Conservation (phyloP, 1,140 invertebrate genomes). For the Sitobion miscanthi region DNA sequence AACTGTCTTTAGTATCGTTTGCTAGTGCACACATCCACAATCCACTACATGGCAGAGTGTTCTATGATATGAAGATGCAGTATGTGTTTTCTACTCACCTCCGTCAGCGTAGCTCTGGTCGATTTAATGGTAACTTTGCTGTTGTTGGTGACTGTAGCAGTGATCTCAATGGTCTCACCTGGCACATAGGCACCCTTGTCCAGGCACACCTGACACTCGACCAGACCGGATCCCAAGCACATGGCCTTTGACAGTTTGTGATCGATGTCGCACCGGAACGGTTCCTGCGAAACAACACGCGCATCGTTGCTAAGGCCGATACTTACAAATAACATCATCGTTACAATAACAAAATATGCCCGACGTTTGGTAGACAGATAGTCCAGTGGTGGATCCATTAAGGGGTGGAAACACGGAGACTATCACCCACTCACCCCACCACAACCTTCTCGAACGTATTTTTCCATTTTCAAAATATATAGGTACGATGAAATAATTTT, state of each 20-base stretch:
- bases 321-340: background rate
- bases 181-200: slow-evolving; percentile 93
- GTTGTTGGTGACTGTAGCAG: slow-evolving; percentile 83
- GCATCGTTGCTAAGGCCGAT: background rate
- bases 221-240: slow-evolving; percentile 82
- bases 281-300: slow-evolving; percentile 72
- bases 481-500: background rate
- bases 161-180: slow-evolving; percentile 87
- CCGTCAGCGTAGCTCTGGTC: slow-evolving; percentile 79
- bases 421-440: background rate
- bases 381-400: background rate
- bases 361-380: background rate
- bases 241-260: slow-evolving; percentile 81
- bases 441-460: background rate
- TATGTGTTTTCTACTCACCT: slow-evolving; percentile 65
- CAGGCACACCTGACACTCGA: slow-evolving; percentile 82
- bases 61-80: too few species aligned
- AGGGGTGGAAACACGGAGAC: background rate
- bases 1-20: background rate
- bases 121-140: slow-evolving; percentile 79
- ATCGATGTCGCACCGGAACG: slow-evolving; percentile 88
- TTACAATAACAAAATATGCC: background rate
- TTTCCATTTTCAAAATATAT: background rate
- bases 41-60: too few species aligned
- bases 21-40: too few species aligned